Evolutionary conservation across 1,140 invertebrate genomes (phyloP).

Genomic region (Amphibalanus amphitrite): DNA sequence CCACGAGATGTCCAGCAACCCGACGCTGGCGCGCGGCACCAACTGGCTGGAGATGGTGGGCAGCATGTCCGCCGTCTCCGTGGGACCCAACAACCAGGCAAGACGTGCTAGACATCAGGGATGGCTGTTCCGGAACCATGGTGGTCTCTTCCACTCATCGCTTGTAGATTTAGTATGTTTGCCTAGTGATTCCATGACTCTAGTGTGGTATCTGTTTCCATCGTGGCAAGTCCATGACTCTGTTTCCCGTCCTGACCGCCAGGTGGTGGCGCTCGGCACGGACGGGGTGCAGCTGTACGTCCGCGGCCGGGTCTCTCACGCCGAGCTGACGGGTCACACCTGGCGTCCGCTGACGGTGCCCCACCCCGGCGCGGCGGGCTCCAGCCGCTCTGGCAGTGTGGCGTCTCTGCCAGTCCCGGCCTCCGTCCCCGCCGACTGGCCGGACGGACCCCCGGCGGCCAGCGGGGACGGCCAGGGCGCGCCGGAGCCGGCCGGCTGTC

Average conservation of each 20-base stretch:
- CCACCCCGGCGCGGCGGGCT: neutral
- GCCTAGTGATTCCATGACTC: conserved; percentile 19
- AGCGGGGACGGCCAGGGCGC: neutral
- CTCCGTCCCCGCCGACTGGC: neutral
- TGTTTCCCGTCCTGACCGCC: conserved; percentile 12
- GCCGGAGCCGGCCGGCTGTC: no score
- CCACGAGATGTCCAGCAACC: conserved; percentile 13
- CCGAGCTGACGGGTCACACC: conserved; percentile 67
- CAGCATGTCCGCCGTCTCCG: conserved; percentile 59
- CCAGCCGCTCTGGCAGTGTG: neutral
- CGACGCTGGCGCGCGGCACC: conserved; percentile 32
- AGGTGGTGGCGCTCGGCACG: conserved; percentile 40
- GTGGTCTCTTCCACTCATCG: neutral
- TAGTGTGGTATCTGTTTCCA: neutral
- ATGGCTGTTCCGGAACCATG: neutral
- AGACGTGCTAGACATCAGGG: conserved; percentile 22
- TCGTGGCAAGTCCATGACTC: neutral
- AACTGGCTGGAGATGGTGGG: conserved; percentile 52
- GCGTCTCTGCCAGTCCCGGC: neutral
- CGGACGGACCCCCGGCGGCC: no score
- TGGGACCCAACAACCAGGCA: conserved; percentile 70
- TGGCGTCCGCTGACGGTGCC: conserved; percentile 40
- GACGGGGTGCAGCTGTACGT: conserved; percentile 61
- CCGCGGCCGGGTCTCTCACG: conserved; percentile 50
- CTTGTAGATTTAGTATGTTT: neutral